phyloP scores from a whole-genome alignment of 2,113 vertebrate genomes.

The Theristicus caerulescens region DNA sequence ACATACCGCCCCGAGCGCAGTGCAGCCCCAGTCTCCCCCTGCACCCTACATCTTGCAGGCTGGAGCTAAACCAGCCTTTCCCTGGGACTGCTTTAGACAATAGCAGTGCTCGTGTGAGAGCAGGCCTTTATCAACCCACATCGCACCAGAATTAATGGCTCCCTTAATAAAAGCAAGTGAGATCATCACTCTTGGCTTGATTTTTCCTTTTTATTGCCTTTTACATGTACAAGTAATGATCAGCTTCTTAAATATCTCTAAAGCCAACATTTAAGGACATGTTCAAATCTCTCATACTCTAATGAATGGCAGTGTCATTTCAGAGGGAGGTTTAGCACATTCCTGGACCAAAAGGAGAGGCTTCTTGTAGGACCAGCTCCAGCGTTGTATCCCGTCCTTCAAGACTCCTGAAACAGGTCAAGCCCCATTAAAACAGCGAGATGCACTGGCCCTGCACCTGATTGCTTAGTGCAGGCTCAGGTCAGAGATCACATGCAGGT shows the following conservation, averaged over 20 bases:
- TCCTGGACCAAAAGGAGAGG: background rate
- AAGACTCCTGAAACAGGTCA: background rate
- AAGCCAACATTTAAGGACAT: constrained; percentile 5
- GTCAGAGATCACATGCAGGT: background rate
- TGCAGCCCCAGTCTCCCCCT: background rate
- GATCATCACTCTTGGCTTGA: constrained; percentile 51
- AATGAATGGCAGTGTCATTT: constrained; percentile 19
- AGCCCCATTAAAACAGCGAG: background rate
- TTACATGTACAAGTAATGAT: constrained; percentile 41
- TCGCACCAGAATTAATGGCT: constrained; percentile 13
- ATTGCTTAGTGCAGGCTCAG: background rate
- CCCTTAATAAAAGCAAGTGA: constrained; percentile 31
- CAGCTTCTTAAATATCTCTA: constrained; percentile 41
- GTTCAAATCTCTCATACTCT: background rate
- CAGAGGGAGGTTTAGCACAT: background rate
- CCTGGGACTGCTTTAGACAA: background rate
- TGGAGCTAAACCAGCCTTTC: background rate
- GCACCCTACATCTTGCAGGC: background rate
- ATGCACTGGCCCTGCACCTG: background rate
- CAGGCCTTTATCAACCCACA: background rate
- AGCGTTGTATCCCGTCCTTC: background rate
- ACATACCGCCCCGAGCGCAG: rapidly evolving
- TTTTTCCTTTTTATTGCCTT: constrained; percentile 49
- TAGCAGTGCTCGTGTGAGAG: background rate
- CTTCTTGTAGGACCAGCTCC: background rate